Percentiles rank a stretch among this genome's conserved stretches.
phyloP scores from a whole-genome alignment of 1,140 invertebrate species.

The Hylaeus volcanicus region DNA sequence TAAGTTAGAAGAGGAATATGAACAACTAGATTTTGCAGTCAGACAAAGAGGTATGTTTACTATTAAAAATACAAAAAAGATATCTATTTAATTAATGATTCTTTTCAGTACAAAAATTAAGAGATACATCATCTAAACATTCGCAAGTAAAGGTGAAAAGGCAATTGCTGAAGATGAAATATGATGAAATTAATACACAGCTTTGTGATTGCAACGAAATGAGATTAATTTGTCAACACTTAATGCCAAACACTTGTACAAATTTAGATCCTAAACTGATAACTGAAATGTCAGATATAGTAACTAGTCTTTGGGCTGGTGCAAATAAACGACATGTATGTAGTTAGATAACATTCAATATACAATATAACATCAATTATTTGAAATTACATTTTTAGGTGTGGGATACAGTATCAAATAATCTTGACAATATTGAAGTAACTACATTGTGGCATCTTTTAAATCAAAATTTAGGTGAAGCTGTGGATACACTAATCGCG shows the following conservation, averaged over 20 bases:
- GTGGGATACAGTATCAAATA: constrained; percentile 64
- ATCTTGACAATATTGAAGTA: constrained; percentile 65
- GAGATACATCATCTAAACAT: constrained; percentile 49
- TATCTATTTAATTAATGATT: constrained; percentile 22
- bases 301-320: constrained; percentile 67
- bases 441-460: constrained; percentile 70
- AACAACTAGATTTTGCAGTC: constrained; percentile 66
- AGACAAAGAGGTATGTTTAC: constrained; percentile 69
- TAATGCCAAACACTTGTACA: constrained; percentile 68
- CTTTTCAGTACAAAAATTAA: constrained; percentile 61
- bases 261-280: constrained; percentile 65
- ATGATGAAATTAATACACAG: constrained; percentile 64
- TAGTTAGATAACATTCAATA: constrained; percentile 21
- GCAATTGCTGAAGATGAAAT: constrained; percentile 68
- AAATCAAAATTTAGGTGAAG: constrained; percentile 63
- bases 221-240: constrained; percentile 68
- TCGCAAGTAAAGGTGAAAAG: constrained; percentile 57
- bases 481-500: constrained; percentile 65
- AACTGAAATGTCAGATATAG: constrained; percentile 64
- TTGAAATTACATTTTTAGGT: constrained; percentile 62
- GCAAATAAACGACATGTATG: constrained; percentile 69
- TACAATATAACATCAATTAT: not conserved
- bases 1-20: constrained; percentile 66
- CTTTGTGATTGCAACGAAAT: constrained; percentile 69
- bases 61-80: not conserved